phyloP scores from a whole-genome alignment of 2,113 vertebrate species.

The Trochalopteron elliotii region DNA sequence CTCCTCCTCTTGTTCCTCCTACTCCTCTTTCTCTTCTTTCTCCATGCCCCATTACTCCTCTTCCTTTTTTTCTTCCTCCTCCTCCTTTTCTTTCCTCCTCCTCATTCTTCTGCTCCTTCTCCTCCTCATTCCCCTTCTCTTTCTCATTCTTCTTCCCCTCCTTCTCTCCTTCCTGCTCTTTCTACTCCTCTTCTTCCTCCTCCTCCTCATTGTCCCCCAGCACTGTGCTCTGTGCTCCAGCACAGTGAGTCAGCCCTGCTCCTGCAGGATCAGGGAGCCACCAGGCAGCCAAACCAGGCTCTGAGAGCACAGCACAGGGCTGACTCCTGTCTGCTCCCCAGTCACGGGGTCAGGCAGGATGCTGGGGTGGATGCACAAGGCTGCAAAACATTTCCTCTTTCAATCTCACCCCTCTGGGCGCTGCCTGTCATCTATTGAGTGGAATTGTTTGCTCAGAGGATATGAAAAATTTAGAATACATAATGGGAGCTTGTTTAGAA shows the following conservation, averaged over 20 bases:
- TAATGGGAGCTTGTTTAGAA: not conserved
- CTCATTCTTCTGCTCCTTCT: too few relatives aligned
- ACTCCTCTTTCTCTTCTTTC: too few relatives aligned
- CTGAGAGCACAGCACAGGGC: rapidly evolving
- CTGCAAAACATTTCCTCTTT: not conserved
- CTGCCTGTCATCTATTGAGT: not conserved
- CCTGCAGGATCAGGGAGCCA: not conserved
- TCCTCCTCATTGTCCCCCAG: not conserved
- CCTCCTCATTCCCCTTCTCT: too few relatives aligned
- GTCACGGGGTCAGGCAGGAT: not conserved
- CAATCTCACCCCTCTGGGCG: not conserved
- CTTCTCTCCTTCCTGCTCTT: too few relatives aligned
- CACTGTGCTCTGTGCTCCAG: not conserved
- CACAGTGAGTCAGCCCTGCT: not conserved
- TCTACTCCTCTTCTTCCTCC: too few relatives aligned
- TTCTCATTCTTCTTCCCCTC: too few relatives aligned
- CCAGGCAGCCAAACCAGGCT: not conserved
- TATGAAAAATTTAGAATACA: not conserved
- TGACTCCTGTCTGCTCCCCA: not conserved
- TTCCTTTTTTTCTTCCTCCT: too few relatives aligned
- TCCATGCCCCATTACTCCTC: too few relatives aligned
- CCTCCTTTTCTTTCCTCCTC: too few relatives aligned
- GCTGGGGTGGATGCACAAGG: not conserved
- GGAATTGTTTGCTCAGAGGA: not conserved
- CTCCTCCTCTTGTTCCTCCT: too few relatives aligned